A percentile compares a stretch with the other conserved stretches of the same genome.
These are phyloP conservation scores for Electrophaes corylata DNA, from an alignment of 2,888 invertebrate genomes.

Conservation along the genomic window DNA sequence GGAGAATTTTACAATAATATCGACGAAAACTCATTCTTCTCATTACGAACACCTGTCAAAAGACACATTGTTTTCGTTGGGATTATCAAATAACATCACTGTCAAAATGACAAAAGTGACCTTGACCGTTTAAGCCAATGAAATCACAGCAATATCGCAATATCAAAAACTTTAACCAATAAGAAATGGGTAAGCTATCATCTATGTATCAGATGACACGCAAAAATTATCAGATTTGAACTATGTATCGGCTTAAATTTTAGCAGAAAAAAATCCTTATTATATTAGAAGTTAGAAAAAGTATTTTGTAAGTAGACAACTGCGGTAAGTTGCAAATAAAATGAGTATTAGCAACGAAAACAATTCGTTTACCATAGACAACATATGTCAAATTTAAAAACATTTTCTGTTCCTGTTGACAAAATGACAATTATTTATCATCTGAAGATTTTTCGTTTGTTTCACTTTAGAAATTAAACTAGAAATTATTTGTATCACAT, in stretches of 20 bases:
- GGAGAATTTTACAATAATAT: conserved; percentile 56
- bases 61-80: conserved; percentile 28
- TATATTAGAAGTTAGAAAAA: too few species aligned
- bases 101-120: conserved; percentile 7
- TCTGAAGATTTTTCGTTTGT: conserved; percentile 45
- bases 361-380: conserved; percentile 19
- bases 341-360: not conserved
- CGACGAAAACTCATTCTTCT: conserved; percentile 59
- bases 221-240: too few species aligned
- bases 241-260: not conserved
- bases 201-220: too few species aligned
- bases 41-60: conserved; percentile 62
- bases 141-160: not conserved
- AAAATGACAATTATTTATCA: conserved; percentile 40
- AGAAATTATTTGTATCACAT: conserved; percentile 54
- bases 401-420: conserved; percentile 53
- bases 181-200: too few species aligned
- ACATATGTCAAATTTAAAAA: conserved; percentile 48
- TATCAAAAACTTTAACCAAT: too few species aligned
- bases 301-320: not conserved
- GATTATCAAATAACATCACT: not conserved
- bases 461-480: conserved; percentile 42
- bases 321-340: not conserved
- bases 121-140: not conserved
- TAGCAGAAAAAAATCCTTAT: not conserved